phyloP scores from a whole-genome alignment of 2,888 invertebrate species.

The Campopleginae sp. region DNA sequence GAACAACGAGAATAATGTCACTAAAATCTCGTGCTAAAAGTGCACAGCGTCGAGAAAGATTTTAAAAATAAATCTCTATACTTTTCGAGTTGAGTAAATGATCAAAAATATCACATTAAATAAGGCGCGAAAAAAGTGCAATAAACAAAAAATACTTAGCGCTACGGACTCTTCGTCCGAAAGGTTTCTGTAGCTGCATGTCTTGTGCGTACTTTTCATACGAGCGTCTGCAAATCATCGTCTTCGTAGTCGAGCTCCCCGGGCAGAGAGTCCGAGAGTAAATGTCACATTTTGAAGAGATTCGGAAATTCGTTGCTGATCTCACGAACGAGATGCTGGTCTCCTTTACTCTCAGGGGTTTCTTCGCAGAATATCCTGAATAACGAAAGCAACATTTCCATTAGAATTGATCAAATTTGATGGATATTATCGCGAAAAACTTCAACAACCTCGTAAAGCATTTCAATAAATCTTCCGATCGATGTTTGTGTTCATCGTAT shows the following conservation, averaged over 20 bases:
- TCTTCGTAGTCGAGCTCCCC: constrained; percentile 74
- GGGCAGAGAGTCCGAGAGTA: constrained; percentile 73
- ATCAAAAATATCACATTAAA: constrained; percentile 49
- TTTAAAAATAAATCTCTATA: constrained; percentile 6
- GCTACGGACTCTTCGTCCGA: constrained; percentile 7
- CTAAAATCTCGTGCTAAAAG: constrained; percentile 28
- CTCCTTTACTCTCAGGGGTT: constrained; percentile 89
- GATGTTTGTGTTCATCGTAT: constrained; percentile 92
- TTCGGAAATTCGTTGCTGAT: constrained; percentile 94
- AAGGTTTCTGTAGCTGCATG: background rate
- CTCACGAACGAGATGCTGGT: constrained; percentile 91
- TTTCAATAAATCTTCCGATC: constrained; percentile 92
- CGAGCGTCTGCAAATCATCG: constrained; percentile 80
- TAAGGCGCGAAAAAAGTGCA: constrained; percentile 31
- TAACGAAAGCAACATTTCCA: constrained; percentile 55
- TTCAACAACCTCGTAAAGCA: constrained; percentile 88
- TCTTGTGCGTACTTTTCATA: constrained; percentile 69
- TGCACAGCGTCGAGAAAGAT: constrained; percentile 40
- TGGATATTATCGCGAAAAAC: background rate
- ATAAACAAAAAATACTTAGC: constrained; percentile 34
- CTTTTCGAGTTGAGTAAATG: constrained; percentile 13
- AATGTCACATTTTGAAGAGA: constrained; percentile 83
- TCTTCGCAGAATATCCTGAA: constrained; percentile 93
- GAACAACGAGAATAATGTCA: constrained; percentile 1
- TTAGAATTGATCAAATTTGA: background rate